phyloP scores from a whole-genome alignment of 2,113 vertebrate species.

The Setophaga kirtlandii region DNA sequence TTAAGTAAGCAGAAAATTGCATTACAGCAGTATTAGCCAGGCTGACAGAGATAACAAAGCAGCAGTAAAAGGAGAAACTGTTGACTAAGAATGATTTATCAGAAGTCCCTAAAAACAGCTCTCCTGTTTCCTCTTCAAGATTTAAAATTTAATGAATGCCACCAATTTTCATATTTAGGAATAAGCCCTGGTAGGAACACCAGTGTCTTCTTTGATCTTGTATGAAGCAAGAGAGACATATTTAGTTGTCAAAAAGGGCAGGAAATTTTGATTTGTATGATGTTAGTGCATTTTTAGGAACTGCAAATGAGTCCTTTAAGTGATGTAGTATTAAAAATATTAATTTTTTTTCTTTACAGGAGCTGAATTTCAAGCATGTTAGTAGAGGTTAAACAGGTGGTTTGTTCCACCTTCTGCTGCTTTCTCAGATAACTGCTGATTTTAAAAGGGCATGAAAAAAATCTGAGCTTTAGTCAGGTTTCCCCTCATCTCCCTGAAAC shows the following conservation, averaged over 20 bases:
- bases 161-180: background rate
- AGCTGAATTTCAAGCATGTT: background rate
- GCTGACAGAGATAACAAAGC: background rate
- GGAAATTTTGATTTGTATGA: background rate
- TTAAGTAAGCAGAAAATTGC: conserved; percentile 38
- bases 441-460: background rate
- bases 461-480: background rate
- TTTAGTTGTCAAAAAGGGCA: background rate
- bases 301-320: background rate
- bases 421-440: background rate
- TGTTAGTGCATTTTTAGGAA: background rate
- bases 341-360: background rate
- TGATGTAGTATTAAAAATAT: background rate
- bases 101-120: background rate
- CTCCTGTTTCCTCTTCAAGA: background rate
- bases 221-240: background rate
- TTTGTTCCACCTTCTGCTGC: background rate
- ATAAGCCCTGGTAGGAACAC: background rate
- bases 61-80: background rate
- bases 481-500: background rate
- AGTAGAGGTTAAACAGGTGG: background rate
- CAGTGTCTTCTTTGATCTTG: background rate
- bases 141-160: background rate
- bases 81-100: background rate
- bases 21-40: background rate